Evolutionary conservation across 2,888 invertebrate species (phyloP).

Genomic region (Drosophila aldrichi): DNA sequence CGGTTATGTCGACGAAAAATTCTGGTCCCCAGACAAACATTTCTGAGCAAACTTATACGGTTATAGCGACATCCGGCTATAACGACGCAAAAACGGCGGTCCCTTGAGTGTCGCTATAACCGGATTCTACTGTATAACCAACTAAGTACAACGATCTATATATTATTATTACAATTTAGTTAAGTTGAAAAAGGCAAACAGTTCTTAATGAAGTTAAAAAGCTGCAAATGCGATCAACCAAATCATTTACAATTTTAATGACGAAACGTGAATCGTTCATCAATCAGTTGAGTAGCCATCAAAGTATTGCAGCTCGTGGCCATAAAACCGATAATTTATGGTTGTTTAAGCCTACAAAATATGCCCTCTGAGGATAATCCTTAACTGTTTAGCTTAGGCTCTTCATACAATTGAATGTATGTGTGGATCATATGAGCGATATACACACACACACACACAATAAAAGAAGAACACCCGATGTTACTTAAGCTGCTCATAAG

Average conservation of each 20-base stretch:
- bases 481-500: slow-evolving; percentile 25
- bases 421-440: slow-evolving; percentile 1
- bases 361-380: not conserved
- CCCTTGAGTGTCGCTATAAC: too few species aligned
- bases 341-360: not conserved
- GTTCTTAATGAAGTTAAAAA: not conserved
- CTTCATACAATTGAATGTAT: not conserved
- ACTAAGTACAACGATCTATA: not conserved
- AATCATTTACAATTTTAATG: not conserved
- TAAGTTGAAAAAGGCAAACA: not conserved
- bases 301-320: not conserved
- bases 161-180: not conserved
- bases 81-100: too few species aligned
- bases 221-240: not conserved
- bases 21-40: too few species aligned
- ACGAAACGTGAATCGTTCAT: too few species aligned
- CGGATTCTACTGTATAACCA: too few species aligned
- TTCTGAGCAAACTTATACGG: too few species aligned
- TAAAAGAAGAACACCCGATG: not conserved
- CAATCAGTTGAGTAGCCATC: not conserved
- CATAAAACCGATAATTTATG: not conserved
- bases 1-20: too few species aligned
- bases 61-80: too few species aligned
- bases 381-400: not conserved
- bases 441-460: slow-evolving; percentile 11